Evolutionary conservation across 2,888 invertebrate species (phyloP).

Genomic region (Pristionchus entomophagus): DNA sequence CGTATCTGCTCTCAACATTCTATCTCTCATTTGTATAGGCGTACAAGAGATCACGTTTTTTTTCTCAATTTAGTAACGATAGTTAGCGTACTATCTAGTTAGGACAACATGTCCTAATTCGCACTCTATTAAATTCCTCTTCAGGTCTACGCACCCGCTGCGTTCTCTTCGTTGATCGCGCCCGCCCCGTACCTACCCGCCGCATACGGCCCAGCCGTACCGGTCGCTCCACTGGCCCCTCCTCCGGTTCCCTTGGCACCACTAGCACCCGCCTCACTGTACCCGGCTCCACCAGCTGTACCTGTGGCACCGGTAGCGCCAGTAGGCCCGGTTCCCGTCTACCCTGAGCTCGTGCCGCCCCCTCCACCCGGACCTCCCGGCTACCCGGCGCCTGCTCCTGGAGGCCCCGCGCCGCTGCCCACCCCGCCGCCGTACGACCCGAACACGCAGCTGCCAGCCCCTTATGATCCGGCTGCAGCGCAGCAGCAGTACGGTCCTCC

Average conservation of each 20-base stretch:
- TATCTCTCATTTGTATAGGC: no score
- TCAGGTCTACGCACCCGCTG: not conserved
- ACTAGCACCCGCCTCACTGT: no score
- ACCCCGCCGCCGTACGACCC: not conserved
- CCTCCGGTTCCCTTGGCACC: not conserved
- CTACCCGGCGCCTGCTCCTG: slow-evolving; percentile 54
- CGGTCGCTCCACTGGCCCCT: slow-evolving; percentile 46
- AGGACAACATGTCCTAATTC: no score
- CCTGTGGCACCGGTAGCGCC: slow-evolving; percentile 33
- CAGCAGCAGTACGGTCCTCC: not conserved
- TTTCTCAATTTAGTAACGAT: no score
- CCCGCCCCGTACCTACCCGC: not conserved
- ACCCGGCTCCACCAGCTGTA: slow-evolving; percentile 30
- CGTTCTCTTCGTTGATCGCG: not conserved
- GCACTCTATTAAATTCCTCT: not conserved
- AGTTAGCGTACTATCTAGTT: no score
- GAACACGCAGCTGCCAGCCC: not conserved
- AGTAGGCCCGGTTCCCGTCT: slow-evolving; percentile 53
- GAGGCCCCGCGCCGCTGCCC: slow-evolving; percentile 7
- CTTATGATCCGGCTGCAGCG: not conserved
- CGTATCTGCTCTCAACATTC: no score
- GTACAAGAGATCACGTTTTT: no score
- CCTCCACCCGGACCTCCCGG: slow-evolving; percentile 59
- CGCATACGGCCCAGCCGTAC: not conserved
- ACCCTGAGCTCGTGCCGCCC: slow-evolving; percentile 53